Base-by-base conservation (phyloP, 2,888 invertebrate species). In the Pachycephus smyrnensis region DNA sequence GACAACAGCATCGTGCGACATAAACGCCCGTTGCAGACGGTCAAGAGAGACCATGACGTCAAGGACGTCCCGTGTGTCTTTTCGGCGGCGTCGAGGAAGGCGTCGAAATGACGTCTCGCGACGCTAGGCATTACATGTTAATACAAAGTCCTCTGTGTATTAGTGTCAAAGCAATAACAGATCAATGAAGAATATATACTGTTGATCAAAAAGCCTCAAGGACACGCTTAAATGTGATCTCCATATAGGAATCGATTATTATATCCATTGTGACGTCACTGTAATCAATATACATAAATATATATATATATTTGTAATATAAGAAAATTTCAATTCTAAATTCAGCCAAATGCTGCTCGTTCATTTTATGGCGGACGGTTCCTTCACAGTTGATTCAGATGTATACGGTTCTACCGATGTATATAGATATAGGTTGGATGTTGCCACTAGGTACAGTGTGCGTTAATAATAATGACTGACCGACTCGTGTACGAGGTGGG, bases 381-480 rank as follows among this genome's bases (percentile, higher is more conserved):
- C 55, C 55, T 55, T 55, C 55, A 55, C 23, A 23, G 55, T 55
- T 55, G 55, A 55, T 55, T 55, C 55, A 55, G 55, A 55, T 55
- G 55, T 55, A 55, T 55, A 15, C 23, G 55, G 55, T 55, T 55
- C 9, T 55, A 55, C 9, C 23, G 23, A 55, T 55, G 55, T 55
- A 55, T 23, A 55, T 55, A 55, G 23, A 55, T 55, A 55, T 55
- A 23, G 55, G 9, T 2, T 23, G 9, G 6, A 55, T 23, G 55
- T 55, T 55, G 9, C 23, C 55, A 9, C 9, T 23, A 71, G 71
- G 71, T 71, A 71, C 71, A 71, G 86, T 84, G 83, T 85, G 84
- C 82, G 86, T 87, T 85, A 87, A 88, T 87, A 88, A 89, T 89
- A 88, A 89, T 87, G 88, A 86, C 85, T 85, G 88, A 88, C 85